These are phyloP conservation scores for Archips xylosteana DNA, from an alignment of 2,888 invertebrate species.

Conservation along the genomic window DNA sequence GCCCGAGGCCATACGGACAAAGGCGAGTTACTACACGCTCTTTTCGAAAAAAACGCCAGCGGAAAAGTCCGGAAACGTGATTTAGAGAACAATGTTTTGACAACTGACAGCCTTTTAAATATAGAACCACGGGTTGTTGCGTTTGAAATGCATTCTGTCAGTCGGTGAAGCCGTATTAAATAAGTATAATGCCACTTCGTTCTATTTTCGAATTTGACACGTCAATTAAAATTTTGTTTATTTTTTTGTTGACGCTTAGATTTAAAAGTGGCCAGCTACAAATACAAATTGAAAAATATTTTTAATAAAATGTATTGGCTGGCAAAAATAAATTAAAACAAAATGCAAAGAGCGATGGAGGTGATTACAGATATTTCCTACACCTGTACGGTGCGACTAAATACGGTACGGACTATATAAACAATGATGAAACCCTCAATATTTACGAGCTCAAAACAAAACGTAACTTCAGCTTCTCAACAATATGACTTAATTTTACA, in stretches of 20 bases:
- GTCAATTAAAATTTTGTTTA: slow-evolving; percentile 46
- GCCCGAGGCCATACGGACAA: slow-evolving; percentile 65
- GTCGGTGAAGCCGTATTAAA: neutral
- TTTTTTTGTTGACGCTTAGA: slow-evolving; percentile 36
- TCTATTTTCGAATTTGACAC: slow-evolving; percentile 59
- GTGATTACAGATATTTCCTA: neutral
- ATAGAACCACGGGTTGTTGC: slow-evolving; percentile 46
- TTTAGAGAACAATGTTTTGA: slow-evolving; percentile 49
- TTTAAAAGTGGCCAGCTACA: slow-evolving; percentile 7
- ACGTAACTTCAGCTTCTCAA: neutral
- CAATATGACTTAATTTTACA: neutral
- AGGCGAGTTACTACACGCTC: slow-evolving; percentile 51
- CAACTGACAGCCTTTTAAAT: slow-evolving; percentile 50
- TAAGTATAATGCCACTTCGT: slow-evolving; percentile 36
- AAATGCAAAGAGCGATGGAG: neutral
- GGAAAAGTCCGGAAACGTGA: slow-evolving; percentile 25
- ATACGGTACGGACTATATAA: too few species aligned
- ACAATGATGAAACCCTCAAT: too few species aligned
- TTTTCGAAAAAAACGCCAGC: slow-evolving; percentile 28
- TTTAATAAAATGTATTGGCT: neutral
- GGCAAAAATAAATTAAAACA: neutral
- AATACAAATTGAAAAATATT: slow-evolving; percentile 3
- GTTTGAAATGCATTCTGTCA: slow-evolving; percentile 28
- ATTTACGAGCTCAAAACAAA: neutral
- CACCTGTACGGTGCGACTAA: too few species aligned